Conservation (phyloP, 30 jellyfish, hydroid and myxozoan species). For the Hydra vulgaris region DNA sequence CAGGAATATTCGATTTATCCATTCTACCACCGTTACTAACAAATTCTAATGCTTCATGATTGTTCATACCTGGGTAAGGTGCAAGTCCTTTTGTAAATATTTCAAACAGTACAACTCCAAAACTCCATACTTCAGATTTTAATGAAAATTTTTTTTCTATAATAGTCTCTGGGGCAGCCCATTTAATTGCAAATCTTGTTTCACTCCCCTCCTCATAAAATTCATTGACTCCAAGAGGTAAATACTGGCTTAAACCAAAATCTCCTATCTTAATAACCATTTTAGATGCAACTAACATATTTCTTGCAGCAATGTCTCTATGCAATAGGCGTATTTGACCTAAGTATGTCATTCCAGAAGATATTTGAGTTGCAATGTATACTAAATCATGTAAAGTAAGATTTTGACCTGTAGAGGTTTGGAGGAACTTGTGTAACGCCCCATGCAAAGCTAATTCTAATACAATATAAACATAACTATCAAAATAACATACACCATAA, state of each 20-base stretch:
- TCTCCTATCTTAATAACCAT: constrained; percentile 1
- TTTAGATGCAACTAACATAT: constrained; percentile 11
- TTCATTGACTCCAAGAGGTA: neutral
- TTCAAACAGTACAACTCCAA: constrained; percentile 20
- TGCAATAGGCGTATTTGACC: neutral
- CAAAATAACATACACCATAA: neutral
- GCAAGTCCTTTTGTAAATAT: constrained; percentile 9
- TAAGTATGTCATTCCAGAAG: constrained; percentile 5
- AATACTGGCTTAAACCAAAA: constrained; percentile 6
- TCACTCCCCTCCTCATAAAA: neutral
- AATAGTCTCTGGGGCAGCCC: constrained; percentile 23
- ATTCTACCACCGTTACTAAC: constrained; percentile 10
- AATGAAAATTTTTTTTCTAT: neutral
- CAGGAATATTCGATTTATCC: neutral
- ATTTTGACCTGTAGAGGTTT: neutral
- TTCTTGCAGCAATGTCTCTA: constrained; percentile 20
- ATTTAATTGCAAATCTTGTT: neutral
- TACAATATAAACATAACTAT: constrained; percentile 3
- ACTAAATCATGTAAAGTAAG: neutral
- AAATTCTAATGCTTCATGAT: neutral
- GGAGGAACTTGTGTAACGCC: neutral
- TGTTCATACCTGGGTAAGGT: constrained; percentile 10
- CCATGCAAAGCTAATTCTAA: constrained; percentile 6
- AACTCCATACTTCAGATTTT: constrained; percentile 28
- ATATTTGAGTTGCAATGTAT: constrained; percentile 1